Conservation (phyloP, 2,797 vertebrate genomes). For the Sciurus vulgaris region DNA sequence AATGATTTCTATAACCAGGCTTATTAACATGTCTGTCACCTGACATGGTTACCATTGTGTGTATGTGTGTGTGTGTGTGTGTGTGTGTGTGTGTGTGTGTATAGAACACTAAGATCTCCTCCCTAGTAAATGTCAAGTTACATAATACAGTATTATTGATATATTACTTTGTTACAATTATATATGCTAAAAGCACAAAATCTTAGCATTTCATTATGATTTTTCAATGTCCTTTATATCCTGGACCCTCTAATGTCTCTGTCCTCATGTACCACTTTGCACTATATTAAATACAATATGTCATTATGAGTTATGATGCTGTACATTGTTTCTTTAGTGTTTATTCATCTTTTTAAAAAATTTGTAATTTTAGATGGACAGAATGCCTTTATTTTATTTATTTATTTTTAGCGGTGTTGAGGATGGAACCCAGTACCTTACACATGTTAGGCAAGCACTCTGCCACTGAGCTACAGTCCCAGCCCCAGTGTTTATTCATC, state of each 20-base stretch:
- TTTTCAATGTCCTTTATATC: not conserved
- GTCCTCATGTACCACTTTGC: not conserved
- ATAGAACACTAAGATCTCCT: not conserved
- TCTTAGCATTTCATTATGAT: constrained; percentile 6
- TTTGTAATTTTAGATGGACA: too few relatives aligned
- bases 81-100: not conserved
- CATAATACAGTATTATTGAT: not conserved
- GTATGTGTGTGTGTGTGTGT: not conserved
- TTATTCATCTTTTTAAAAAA: not conserved
- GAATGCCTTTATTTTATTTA: too few relatives aligned
- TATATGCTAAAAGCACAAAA: constrained; percentile 34
- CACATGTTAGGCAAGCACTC: too few relatives aligned
- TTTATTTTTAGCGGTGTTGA: too few relatives aligned
- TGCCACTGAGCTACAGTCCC: too few relatives aligned
- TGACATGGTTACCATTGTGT: not conserved
- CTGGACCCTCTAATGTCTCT: not conserved
- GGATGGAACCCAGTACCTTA: too few relatives aligned
- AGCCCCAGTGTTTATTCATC: not conserved
- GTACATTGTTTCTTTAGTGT: not conserved
- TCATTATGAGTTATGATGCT: not conserved
- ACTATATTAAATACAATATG: not conserved
- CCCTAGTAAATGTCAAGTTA: not conserved
- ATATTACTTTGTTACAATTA: not conserved
- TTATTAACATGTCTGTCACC: not conserved
- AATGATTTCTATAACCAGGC: not conserved